Evolutionary conservation across 2,888 invertebrate species (phyloP), one percentile per base, ranked within the genome.

Genomic region (Acleris cristana): DNA sequence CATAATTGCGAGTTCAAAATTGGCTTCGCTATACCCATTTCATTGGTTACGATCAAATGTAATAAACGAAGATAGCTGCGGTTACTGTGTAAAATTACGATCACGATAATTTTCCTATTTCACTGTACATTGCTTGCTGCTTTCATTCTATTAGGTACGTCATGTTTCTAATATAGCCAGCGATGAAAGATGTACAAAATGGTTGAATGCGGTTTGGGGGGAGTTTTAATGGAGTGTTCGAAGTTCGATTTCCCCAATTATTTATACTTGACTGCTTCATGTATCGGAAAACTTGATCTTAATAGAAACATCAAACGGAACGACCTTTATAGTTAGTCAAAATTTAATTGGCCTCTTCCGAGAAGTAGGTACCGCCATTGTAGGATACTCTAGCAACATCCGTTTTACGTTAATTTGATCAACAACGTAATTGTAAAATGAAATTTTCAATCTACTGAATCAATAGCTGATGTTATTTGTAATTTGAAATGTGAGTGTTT

Each of bases 211-310:
- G 45, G 16, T 16, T 21, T 19, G 21, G n/a, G 19, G 19, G 19
- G 23, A 12, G 26, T 55, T 48, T 6, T 45, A 21, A 45, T 30
- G 44, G 40, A 16, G 44, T 54, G 21, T 19, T 30, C n/a, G 7
- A 26, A 45, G 45, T 62, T 62, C 54, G 14, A 55, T 62, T 54
- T 61, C 45, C 26, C 18, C 45, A 54, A 54, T 62, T 54, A 54
- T 48, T 30, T 5, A 48, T 34, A 55, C 54, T 63, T 49, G 48
- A 63, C 48, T 55, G 55, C 30, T 63, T 48, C 55, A 62, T 54
- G 45, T 55, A 63, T 63, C 21, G 48, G 62, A 55, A 62, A 63
- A 63, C 62, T 63, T 54, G 48, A 63, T 34, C 19, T 21, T 14
- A 59, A 59, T 59, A 14, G 30, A 30, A 54, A 55, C 48, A 63